Percentiles rank a stretch among this genome's conserved stretches.
Evolutionary conservation across 2,797 vertebrate species (phyloP).

Genomic region (Danio choprae): DNA sequence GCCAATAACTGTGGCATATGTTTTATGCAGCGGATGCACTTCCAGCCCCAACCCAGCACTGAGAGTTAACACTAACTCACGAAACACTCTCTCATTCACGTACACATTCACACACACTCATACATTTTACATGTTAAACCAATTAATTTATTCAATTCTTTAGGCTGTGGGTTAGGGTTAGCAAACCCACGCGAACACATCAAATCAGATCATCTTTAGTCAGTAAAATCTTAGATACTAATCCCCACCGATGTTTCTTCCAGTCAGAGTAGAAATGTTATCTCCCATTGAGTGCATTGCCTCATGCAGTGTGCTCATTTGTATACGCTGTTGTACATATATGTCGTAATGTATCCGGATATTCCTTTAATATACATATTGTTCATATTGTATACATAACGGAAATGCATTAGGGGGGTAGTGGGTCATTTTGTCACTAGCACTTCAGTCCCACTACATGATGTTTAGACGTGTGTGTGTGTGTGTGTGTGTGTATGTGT

Average conservation of each 20-base stretch:
- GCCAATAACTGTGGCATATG: no score
- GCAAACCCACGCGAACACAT: no score
- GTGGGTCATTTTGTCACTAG: not conserved
- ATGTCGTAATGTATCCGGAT: conserved; percentile 6
- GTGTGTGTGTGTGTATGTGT: no score
- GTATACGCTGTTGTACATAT: not conserved
- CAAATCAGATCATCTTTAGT: not conserved
- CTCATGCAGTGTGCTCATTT: not conserved
- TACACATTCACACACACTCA: no score
- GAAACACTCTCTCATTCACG: no score
- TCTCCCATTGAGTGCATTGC: not conserved
- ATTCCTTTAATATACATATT: conserved; percentile 10
- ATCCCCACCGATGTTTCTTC: not conserved
- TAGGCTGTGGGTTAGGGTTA: no score
- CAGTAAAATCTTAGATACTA: not conserved
- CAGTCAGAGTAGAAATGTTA: not conserved
- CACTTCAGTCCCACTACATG: not conserved
- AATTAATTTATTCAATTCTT: no score
- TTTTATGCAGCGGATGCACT: no score
- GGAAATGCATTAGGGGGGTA: not conserved
- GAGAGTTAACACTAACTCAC: no score
- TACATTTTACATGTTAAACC: no score
- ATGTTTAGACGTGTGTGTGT: conserved; percentile 27
- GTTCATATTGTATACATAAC: not conserved
- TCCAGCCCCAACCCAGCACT: no score